Base-by-base conservation (phyloP, 2,888 invertebrate species). In the Dorcus hopei region DNA sequence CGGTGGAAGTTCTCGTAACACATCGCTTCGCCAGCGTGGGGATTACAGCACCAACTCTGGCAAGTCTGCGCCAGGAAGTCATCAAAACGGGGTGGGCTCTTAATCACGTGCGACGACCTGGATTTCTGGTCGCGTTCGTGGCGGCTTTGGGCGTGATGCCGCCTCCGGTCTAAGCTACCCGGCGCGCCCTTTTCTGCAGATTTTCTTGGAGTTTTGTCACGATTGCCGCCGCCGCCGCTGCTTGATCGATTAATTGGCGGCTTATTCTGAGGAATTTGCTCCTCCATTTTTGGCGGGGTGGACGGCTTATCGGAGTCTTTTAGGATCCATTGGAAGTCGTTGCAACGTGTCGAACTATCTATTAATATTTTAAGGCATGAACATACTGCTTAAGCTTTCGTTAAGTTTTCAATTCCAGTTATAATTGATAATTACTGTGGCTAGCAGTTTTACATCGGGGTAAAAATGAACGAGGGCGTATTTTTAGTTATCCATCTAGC, bases 301-400 rank as follows among this genome's bases (percentile, higher is more conserved):
- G 53, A 54, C 49, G 50, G 57, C 59, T 59, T 66, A 54, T 62
- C 65, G 53, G 65, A 66, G 39, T 75, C 74, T 62, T 79, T 79
- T 70, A 74, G 82, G 76, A 87, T 82, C 88, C 88, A 88, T 77
- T 84, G 86, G 75, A 88, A 87, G 75, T 86, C 86, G 73, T 86
- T 85, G 72, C 87, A 85, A 60, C 85, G 80, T 9, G 85, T 85
- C 48, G 86, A 84, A 71, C 84, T 82, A 74, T 85, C 85, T 41
- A 45, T 45, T 45, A 45, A 45, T 19, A 45, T 38, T 57, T 57
- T 53, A 52, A 39, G 47, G 43, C 26, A 23, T 43, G 11, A 19
- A 19, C 19, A 19, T 3, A 19, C 3, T 19, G 19, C 19, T 19
- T 19, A 19, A 33, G 26, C 1, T 33, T 33, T 7, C 26, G 26